Evolutionary conservation across 1,140 invertebrate species (phyloP), one percentile per base, ranked within the genome.

Genomic region (Panagrolaimus sp.): DNA sequence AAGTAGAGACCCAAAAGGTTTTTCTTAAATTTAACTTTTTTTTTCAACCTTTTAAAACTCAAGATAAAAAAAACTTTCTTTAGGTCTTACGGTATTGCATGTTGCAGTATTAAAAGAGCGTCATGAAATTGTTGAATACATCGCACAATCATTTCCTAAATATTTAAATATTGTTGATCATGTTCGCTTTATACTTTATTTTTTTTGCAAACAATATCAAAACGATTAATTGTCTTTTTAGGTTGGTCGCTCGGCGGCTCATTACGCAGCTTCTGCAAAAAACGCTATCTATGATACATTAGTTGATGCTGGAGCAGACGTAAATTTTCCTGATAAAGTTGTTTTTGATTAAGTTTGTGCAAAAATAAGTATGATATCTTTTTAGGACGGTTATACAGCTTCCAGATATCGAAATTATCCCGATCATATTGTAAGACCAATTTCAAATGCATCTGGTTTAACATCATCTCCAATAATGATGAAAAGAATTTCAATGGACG

Each of bases 241-340:
- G 78, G 27, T 53, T 16, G 77, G 77, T n/a, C 72, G 79, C 9
- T 71, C 75, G 7, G 75, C 75, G 65, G 79, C 78, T n/a, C 79
- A 81, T 69, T 81, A 81, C 72, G 79, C 79, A 4, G 78, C 80
- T 25, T 63, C 70, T 1, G 78, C 82, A 69, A 76, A 72, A 57
- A 81, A 81, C 69, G 79, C 79, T n/a, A 81, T 81, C 53, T 81
- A 81, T 67, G 79, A 81, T 68, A 82, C 80, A 45, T 66, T 81
- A 47, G 69, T 79, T n/a, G 79, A 81, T 53, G 31, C 69, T 25
- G 79, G 79, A 7, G 80, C 79, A 9, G 63, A 77, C 62, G 69
- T 71, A 16, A 63, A 80, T 42, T 53, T 81, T 42, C 47, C 68
- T 14, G 79, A 81, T 67, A 80, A 81, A 69, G 78, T 75, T 23